Conservation (phyloP, 2,797 vertebrate species). For the Botia almorhae region DNA sequence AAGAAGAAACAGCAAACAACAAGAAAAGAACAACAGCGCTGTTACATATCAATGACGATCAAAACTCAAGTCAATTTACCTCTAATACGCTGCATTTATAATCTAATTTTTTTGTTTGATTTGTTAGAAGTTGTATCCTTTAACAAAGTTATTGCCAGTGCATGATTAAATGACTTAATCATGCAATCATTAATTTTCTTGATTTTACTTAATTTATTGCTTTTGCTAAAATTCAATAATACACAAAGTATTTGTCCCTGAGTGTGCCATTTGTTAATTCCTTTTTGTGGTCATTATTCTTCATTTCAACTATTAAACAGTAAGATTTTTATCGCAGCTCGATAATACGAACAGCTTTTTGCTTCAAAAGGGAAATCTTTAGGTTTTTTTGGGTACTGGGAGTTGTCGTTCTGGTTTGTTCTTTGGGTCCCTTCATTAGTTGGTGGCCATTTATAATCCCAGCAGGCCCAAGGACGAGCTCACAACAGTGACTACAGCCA, state of each 20-base stretch:
- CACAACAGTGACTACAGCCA: conserved; percentile 65
- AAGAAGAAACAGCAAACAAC: too few species aligned
- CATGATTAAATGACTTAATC: conserved; percentile 83
- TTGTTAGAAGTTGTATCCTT: conserved; percentile 80
- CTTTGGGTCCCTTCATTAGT: conserved; percentile 65
- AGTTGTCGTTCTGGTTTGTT: conserved; percentile 58
- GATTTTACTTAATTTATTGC: conserved; percentile 70
- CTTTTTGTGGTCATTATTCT: conserved; percentile 52
- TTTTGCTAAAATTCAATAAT: conserved; percentile 63
- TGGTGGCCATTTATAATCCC: conserved; percentile 64
- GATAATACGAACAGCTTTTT: conserved; percentile 46
- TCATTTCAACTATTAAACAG: conserved; percentile 59
- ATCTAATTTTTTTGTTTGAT: conserved; percentile 83
- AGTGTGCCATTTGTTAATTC: conserved; percentile 56
- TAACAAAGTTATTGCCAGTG: conserved; percentile 82
- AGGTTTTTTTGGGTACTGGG: not conserved
- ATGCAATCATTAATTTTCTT: too few species aligned
- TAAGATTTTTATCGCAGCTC: conserved; percentile 43
- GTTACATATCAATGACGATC: conserved; percentile 73
- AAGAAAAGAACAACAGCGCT: conserved; percentile 39
- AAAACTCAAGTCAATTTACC: conserved; percentile 81
- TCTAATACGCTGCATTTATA: conserved; percentile 78
- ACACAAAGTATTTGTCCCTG: conserved; percentile 58
- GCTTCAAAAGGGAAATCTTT: conserved; percentile 42
- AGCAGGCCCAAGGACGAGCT: conserved; percentile 68